phyloP scores from a whole-genome alignment of 1,140 invertebrate genomes.

The Cylas formicarius region DNA sequence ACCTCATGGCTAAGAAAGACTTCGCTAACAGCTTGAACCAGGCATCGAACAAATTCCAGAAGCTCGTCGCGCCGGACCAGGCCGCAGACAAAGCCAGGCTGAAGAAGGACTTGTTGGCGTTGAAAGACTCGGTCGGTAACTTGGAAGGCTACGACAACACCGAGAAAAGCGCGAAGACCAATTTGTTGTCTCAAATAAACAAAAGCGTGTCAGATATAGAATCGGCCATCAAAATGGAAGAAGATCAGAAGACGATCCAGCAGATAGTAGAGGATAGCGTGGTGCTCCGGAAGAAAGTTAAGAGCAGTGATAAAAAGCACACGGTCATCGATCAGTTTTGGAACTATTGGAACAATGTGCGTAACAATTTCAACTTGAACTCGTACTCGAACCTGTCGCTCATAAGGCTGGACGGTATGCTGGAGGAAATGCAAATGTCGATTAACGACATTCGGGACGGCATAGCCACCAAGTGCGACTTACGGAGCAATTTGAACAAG shows the following conservation, averaged over 20 bases:
- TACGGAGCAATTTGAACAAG: slow-evolving; percentile 11
- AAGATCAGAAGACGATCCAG: slow-evolving; percentile 12
- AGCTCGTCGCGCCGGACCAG: too few relatives aligned
- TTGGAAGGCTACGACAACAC: slow-evolving; percentile 13
- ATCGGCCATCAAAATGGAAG: neutral
- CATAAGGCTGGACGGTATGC: slow-evolving; percentile 13
- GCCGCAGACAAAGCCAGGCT: too few relatives aligned
- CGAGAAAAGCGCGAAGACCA: slow-evolving; percentile 7
- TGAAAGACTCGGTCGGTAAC: slow-evolving; percentile 8
- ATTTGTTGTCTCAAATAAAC: slow-evolving; percentile 8
- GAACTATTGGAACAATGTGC: slow-evolving; percentile 18
- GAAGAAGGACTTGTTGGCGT: slow-evolving; percentile 2
- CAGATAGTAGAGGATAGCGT: slow-evolving; percentile 19
- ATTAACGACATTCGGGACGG: slow-evolving; percentile 12
- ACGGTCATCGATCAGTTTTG: slow-evolving; percentile 20
- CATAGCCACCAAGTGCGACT: slow-evolving; percentile 15
- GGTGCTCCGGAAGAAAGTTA: slow-evolving; percentile 15
- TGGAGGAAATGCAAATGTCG: slow-evolving; percentile 19
- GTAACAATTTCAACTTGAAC: slow-evolving; percentile 14
- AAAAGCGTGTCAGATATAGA: neutral
- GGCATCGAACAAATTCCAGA: too few relatives aligned
- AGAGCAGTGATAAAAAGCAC: slow-evolving; percentile 16
- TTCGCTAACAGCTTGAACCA: too few relatives aligned
- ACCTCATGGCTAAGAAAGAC: slow-evolving; percentile 13
- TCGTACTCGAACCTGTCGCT: slow-evolving; percentile 15